phyloP scores from a whole-genome alignment of 2,888 invertebrate species.

The Ormyrus rosae region DNA sequence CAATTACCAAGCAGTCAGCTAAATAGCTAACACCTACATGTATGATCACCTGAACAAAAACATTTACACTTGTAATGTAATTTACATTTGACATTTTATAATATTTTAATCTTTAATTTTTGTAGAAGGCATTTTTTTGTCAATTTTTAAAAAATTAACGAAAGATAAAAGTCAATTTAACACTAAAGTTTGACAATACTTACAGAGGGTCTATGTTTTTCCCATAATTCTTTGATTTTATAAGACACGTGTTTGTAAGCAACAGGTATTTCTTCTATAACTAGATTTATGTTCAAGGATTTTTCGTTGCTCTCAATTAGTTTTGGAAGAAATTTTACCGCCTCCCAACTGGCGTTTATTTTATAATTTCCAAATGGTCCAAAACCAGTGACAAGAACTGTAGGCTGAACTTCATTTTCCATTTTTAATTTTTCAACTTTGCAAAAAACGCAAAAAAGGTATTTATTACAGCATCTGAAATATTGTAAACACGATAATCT shows the following conservation, averaged over 20 bases:
- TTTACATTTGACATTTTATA: background rate
- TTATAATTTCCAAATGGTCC: slow-evolving; percentile 85
- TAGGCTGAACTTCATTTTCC: slow-evolving; percentile 56
- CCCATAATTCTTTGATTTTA: slow-evolving; percentile 83
- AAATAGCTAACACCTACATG: slow-evolving; percentile 86
- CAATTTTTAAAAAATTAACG: background rate
- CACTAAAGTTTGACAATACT: slow-evolving; percentile 60
- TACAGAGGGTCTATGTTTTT: slow-evolving; percentile 84
- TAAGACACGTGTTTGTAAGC: slow-evolving; percentile 83
- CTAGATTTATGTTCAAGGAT: slow-evolving; percentile 77
- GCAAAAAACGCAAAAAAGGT: too few relatives aligned
- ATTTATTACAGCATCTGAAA: too few relatives aligned
- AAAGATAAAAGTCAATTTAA: background rate
- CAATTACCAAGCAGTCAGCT: slow-evolving; percentile 82
- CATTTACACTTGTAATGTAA: background rate
- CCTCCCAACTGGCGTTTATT: slow-evolving; percentile 90
- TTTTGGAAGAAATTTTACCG: slow-evolving; percentile 82
- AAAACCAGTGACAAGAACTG: slow-evolving; percentile 85
- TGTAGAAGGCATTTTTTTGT: background rate
- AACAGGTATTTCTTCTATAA: slow-evolving; percentile 83
- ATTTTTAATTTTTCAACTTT: slow-evolving; percentile 38
- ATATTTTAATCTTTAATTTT: background rate
- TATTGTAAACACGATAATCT: too few relatives aligned
- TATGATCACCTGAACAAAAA: slow-evolving; percentile 82
- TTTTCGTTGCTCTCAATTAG: slow-evolving; percentile 76